Evolutionary conservation across 2,113 vertebrate species (phyloP), one percentile per base, ranked within the genome.

Genomic region (Grus americana): DNA sequence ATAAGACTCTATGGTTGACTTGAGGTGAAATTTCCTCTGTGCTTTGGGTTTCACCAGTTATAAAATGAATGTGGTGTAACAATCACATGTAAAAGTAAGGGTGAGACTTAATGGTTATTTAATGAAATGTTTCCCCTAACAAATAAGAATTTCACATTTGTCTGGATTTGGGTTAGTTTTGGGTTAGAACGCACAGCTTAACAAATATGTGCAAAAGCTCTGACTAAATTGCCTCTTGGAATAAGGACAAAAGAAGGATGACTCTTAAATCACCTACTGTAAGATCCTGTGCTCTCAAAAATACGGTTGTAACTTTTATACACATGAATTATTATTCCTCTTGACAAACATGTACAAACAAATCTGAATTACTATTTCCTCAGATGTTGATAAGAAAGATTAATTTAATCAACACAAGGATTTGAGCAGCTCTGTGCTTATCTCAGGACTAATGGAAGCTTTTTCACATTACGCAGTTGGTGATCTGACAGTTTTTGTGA

Each of bases 401-500:
- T 92, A 71, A 95, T 87, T 74, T 91, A 79, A 92, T 59, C 46
- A 81, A 54, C 34, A 73, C 2, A 13, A 49, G 40, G 15, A 73
- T 72, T 42, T 83, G 63, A 87, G 40, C 14, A 74, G 32, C 7
- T 92, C 70, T 59, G 8, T 85, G 21, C 26, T 79, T 91, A 65
- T 66, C 63, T 85, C 52, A 66, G 68, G 61, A 71, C 10, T 68
- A 83, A 85, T 76, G 73, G 58, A 96, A 94, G 20, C 2, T 79
- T 91, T 83, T 93, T 40, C n/a, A 29, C 47, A 50, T 94, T 59
- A 73, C 11, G 5, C 21, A 34, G 30, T 18, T 86, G 46, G 55
- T 86, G 85, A 88, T 95, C 75, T 91, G 80, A 61, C 61, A 80
- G 52, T 13, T 82, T 93, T 72, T 88, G 34, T 79, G 75, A 83